phyloP scores from a whole-genome alignment of 2,888 invertebrate genomes.

The Synergus umbraculus region DNA sequence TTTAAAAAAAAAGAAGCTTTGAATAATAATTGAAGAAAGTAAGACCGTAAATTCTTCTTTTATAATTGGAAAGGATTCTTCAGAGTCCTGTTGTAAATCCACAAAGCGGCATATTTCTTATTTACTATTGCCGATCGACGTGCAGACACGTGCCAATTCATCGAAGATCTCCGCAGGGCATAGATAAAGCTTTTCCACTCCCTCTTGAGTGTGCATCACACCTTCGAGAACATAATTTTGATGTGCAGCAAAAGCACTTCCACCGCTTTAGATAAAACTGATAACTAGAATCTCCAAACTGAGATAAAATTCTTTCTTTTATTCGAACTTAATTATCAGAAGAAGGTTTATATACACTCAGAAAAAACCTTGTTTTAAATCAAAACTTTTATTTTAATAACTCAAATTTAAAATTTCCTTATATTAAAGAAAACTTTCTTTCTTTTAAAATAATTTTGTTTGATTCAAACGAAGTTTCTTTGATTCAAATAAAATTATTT shows the following conservation, averaged over 20 bases:
- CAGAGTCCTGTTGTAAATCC: constrained; percentile 11
- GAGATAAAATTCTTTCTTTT: no score
- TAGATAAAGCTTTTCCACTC: constrained; percentile 34
- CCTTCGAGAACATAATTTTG: constrained; percentile 33
- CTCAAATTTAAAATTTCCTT: no score
- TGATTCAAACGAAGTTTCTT: no score
- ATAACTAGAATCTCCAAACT: not conserved
- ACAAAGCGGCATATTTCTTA: constrained; percentile 11
- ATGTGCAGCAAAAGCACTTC: constrained; percentile 19
- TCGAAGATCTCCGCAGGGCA: constrained; percentile 14
- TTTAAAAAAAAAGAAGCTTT: not conserved
- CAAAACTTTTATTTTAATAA: no score
- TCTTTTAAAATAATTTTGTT: no score
- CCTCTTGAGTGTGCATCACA: constrained; percentile 28
- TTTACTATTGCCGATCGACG: constrained; percentile 37
- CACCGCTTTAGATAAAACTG: not conserved
- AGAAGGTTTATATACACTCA: not conserved
- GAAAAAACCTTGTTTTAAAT: no score
- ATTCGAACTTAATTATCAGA: not conserved
- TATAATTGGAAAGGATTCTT: constrained; percentile 2
- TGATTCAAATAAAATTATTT: no score
- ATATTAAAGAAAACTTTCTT: no score
- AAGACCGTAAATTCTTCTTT: not conserved
- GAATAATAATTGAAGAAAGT: not conserved
- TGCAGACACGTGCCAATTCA: constrained; percentile 39